Evolutionary conservation across 2,113 vertebrate species (phyloP), one percentile per base, ranked within the genome.

Genomic region (Bubo blakistoni): DNA sequence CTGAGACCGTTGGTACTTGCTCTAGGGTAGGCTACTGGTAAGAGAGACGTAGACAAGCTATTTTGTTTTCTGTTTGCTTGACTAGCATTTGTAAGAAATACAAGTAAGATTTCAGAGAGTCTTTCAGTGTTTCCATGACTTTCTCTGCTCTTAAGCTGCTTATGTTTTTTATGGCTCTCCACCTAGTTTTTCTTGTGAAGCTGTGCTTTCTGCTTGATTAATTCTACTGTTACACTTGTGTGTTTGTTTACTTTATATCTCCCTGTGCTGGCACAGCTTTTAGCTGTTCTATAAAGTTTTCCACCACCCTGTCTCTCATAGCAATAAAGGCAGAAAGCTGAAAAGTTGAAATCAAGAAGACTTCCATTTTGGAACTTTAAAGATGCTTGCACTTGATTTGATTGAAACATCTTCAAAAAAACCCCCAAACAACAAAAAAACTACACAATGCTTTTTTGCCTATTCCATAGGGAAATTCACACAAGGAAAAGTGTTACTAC

Each of bases 271-370:
- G 51, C 52, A 42, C 42, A 49, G 30, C 42, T 94, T 93, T 65
- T 16, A 90, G 24, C 25, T 63, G 69, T 20, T 81, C 46, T 42
- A 49, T 25, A 13, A 51, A 69, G 70, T 42, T 59, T 85, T 66
- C 47, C 4, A 16, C 72, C 26, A 32, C 36, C 11, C 22, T 85
- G 16, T 19, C 5, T 55, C 26, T 90, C 0, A 0, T 30, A 72
- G 58, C 44, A 78, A 32, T 86, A 78, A 78, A 67, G 55, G 21
- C 67, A 88, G 47, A 58, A 54, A 87, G 51, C 65, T 79, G 30
- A 61, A 16, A 78, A 81, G 38, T 15, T 93, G 26, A 58, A 49
- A 40, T 70, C 8, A 67, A 63, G 51, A 10, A 0, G 2, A 17
- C 16, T 79, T 90, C 4, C 19, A 40, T 84, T 74, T n/a, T 81